Base-by-base conservation (phyloP, 2,113 vertebrate species). In the Probosciger aterrimus region DNA sequence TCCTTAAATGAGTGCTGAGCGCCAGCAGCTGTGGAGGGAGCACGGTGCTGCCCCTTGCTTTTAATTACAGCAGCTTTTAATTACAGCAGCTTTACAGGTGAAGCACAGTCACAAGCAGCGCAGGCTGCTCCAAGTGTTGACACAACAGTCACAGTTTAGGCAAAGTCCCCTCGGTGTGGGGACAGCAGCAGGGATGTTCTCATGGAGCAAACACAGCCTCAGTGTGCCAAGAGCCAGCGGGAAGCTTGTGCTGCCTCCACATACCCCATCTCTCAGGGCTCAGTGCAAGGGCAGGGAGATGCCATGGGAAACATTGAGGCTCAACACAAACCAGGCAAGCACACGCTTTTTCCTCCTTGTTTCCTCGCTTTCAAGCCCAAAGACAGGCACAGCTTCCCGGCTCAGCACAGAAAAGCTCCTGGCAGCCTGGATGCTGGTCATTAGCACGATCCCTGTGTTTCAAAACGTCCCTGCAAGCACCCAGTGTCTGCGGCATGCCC, bases 131-230 rank as follows among this genome's bases (percentile, higher is more conserved):
- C 3, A 3, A 4, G 67, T 93, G 87, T 95, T 97, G 93, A 87
- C 90, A 94, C 92, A 96, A 96, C 90, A 90, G n/a, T 46, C 69
- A 2, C 86, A 19, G 57, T 37, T 35, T 5, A 68, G 82, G 73
- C 73, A 64, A 67, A 20, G 52, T 13, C 91, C 68, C 77, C 69
- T 70, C 5, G 0, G 79, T 15, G n/a, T 2, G 11, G 80, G 82
- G 71, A 81, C 71, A 7, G 95, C 94, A 88, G 94, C 83, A 7
- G 93, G 91, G 89, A 87, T 68, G n/a, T 75, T 76, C 59, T 9
- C 2, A 62, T 75, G 75, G 91, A 80, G 86, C 92, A 88, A 87
- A 80, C 28, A 67, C 76, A 50, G 74, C 70, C 69, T 57, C 33
- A 1, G 35, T 0, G 3, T 81, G 93, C 96, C 94, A 96, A 90